Evolutionary conservation across 2,797 vertebrate genomes (phyloP).

Genomic region (Phoeniculus purpureus): DNA sequence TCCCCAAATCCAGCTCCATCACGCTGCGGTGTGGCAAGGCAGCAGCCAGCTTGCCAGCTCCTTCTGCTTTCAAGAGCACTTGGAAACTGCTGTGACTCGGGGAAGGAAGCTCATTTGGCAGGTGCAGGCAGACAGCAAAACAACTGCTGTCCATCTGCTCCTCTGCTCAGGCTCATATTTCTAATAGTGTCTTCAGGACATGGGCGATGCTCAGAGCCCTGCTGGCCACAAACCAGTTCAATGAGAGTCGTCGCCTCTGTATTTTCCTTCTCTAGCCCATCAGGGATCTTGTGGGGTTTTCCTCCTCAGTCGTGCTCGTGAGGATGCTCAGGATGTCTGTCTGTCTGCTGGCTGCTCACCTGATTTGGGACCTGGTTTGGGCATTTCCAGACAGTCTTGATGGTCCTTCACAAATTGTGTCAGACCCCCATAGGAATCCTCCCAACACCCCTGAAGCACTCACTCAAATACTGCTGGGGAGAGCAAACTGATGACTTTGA

Average conservation of each 20-base stretch:
- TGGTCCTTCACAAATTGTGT: background rate
- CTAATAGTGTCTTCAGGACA: background rate
- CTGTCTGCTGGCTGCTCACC: background rate
- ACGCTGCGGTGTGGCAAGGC: fast-evolving
- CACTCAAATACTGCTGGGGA: background rate
- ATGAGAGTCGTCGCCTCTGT: background rate
- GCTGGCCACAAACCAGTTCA: fast-evolving
- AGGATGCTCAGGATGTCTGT: fast-evolving
- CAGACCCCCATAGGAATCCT: background rate
- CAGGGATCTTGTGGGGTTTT: background rate
- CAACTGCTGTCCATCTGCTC: constrained; percentile 63
- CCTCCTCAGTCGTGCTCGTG: fast-evolving
- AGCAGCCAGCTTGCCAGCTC: background rate
- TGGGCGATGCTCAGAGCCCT: fast-evolving
- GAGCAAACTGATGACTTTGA: fast-evolving
- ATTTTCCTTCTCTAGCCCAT: background rate
- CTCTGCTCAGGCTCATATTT: background rate
- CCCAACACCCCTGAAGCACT: background rate
- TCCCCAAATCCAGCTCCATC: background rate
- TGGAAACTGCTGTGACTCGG: background rate
- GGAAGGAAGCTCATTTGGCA: constrained; percentile 40
- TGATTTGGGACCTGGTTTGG: no score
- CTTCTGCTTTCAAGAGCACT: constrained; percentile 27
- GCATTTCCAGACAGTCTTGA: background rate
- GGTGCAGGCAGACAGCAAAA: constrained; percentile 13